phyloP scores from a whole-genome alignment of 2,888 invertebrate species.

The Andrena camellia region DNA sequence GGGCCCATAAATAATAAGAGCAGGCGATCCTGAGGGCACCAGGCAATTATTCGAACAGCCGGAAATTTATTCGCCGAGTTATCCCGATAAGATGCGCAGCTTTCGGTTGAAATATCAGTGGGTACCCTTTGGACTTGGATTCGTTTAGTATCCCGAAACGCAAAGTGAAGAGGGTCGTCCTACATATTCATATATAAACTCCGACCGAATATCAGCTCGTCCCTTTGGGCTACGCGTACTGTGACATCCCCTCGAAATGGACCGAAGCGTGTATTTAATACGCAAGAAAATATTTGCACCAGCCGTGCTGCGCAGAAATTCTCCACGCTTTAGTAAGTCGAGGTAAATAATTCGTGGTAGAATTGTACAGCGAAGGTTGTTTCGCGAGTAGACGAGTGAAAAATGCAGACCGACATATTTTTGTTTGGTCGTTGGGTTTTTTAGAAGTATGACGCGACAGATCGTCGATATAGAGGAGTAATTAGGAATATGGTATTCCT shows the following conservation, averaged over 20 bases:
- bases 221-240: not conserved
- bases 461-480: too few relatives aligned
- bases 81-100: slow-evolving; percentile 56
- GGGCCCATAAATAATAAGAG: slow-evolving; percentile 43
- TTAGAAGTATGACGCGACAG: too few relatives aligned
- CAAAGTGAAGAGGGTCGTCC: slow-evolving; percentile 37
- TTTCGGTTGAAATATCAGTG: slow-evolving; percentile 56
- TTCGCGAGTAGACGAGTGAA: too few relatives aligned
- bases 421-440: too few relatives aligned
- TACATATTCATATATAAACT: slow-evolving; percentile 66
- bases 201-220: slow-evolving; percentile 18
- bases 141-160: slow-evolving; percentile 47
- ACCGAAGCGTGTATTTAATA: slow-evolving; percentile 32
- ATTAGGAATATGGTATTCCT: too few relatives aligned
- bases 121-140: slow-evolving; percentile 43
- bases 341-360: not conserved
- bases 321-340: not conserved
- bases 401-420: too few relatives aligned
- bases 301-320: not conserved
- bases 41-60: slow-evolving; percentile 50
- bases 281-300: slow-evolving; percentile 26
- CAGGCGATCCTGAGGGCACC: slow-evolving; percentile 17
- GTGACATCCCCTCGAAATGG: slow-evolving; percentile 21
- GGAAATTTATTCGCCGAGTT: slow-evolving; percentile 60
- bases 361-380: not conserved